phyloP scores from a whole-genome alignment of 2,113 vertebrate species.

The Aphelocoma coerulescens region DNA sequence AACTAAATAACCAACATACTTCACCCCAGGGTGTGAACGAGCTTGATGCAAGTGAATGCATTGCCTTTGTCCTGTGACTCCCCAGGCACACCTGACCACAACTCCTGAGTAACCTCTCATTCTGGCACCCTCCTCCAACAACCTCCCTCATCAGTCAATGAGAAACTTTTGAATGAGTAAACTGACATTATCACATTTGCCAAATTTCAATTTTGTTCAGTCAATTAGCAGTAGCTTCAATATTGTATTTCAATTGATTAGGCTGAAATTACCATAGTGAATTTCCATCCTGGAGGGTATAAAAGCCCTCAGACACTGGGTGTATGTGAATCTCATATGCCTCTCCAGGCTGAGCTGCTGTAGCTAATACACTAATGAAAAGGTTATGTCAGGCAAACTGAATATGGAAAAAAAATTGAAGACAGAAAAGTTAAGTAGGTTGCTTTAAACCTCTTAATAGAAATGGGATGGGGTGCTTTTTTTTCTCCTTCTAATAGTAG shows the following conservation, averaged over 20 bases:
- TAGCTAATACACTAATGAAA: neutral
- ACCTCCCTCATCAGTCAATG: neutral
- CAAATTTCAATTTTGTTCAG: neutral
- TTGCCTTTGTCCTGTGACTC: accelerated
- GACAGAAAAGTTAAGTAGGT: slow-evolving; percentile 14
- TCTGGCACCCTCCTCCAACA: neutral
- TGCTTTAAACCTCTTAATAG: slow-evolving; percentile 30
- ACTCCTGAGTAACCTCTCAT: neutral
- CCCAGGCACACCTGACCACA: neutral
- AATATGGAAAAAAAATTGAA: neutral
- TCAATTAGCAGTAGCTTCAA: neutral
- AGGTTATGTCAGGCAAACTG: neutral
- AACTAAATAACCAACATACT: neutral
- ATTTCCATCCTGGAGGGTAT: slow-evolving; percentile 33
- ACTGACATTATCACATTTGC: neutral
- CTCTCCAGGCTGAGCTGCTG: neutral
- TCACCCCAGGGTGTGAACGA: neutral
- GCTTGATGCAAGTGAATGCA: neutral
- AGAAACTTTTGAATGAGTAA: neutral
- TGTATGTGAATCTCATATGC: accelerated
- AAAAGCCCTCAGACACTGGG: neutral
- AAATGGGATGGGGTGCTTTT: neutral
- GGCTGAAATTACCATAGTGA: neutral
- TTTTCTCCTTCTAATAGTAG: neutral
- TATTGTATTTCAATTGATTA: slow-evolving; percentile 27